Evolutionary conservation across 2,888 invertebrate species (phyloP).

Genomic region (Synergus laeviventris): DNA sequence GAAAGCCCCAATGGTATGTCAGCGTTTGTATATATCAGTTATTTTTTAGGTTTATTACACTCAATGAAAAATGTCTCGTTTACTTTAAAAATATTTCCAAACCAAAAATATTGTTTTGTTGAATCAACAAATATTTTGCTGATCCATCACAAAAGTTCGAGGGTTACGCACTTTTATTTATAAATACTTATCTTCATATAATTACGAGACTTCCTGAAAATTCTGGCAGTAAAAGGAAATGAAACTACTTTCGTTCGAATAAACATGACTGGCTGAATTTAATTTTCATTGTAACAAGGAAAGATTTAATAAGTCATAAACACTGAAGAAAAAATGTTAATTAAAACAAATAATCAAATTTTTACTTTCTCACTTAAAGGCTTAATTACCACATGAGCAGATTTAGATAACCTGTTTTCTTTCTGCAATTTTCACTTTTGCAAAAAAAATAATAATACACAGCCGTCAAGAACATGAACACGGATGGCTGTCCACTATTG

Average conservation of each 20-base stretch:
- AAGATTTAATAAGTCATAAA: background rate
- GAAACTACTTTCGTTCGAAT: background rate
- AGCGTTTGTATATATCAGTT: background rate
- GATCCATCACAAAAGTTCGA: slow-evolving; percentile 27
- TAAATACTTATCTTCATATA: slow-evolving; percentile 8
- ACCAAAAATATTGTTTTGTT: slow-evolving; percentile 6
- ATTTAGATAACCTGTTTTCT: no score
- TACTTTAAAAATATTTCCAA: slow-evolving; percentile 12
- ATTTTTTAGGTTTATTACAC: background rate
- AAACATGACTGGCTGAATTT: background rate
- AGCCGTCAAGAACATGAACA: no score
- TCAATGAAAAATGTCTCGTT: slow-evolving; percentile 15
- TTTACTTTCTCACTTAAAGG: no score
- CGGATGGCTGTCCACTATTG: no score
- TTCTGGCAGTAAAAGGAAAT: background rate
- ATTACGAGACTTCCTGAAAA: slow-evolving; percentile 22
- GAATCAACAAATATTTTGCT: slow-evolving; percentile 24
- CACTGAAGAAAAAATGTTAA: background rate
- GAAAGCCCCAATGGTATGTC: background rate
- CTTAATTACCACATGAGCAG: no score
- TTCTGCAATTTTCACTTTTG: no score
- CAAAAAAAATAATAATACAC: no score
- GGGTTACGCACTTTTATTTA: slow-evolving; percentile 37
- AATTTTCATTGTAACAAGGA: background rate
- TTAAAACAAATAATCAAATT: background rate